phyloP scores from a whole-genome alignment of 2,888 invertebrate genomes.

The Drosophila nr. perissopoda region DNA sequence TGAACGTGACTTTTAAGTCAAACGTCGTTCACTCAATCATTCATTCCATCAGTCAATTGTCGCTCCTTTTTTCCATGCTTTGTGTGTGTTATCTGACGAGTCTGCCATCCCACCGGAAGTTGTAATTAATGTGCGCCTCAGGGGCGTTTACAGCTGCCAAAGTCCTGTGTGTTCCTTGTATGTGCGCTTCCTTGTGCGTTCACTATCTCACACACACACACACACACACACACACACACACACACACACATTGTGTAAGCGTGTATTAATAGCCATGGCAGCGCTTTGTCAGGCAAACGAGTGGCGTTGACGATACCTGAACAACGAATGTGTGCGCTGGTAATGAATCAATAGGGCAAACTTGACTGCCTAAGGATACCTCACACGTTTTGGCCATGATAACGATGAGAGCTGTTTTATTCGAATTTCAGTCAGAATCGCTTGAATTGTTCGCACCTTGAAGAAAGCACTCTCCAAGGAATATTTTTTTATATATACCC shows the following conservation, averaged over 20 bases:
- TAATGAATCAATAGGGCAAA: constrained; percentile 50
- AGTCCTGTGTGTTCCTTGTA: constrained; percentile 47
- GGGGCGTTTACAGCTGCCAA: constrained; percentile 69
- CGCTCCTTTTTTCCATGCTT: constrained; percentile 28
- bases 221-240: background rate
- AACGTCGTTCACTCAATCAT: constrained; percentile 50
- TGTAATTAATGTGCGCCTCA: constrained; percentile 77
- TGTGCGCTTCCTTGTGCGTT: constrained; percentile 2
- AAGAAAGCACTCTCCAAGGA: background rate
- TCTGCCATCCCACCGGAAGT: constrained; percentile 67
- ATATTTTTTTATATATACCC: background rate
- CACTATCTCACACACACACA: background rate
- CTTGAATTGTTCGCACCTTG: constrained; percentile 2
- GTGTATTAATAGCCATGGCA: constrained; percentile 48
- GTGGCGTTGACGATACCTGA: constrained; percentile 38
- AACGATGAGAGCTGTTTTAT: constrained; percentile 3
- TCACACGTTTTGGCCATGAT: constrained; percentile 1
- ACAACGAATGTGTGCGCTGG: constrained; percentile 33
- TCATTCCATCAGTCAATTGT: constrained; percentile 67
- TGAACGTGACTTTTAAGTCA: constrained; percentile 73
- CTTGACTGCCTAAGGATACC: constrained; percentile 35
- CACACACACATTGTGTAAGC: background rate
- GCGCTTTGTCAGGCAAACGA: constrained; percentile 46
- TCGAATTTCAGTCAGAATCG: constrained; percentile 1
- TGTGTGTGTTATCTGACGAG: constrained; percentile 41